Evolutionary conservation across 2,888 invertebrate species (phyloP), one percentile per base, ranked within the genome.

Genomic region (Agelastica alni): DNA sequence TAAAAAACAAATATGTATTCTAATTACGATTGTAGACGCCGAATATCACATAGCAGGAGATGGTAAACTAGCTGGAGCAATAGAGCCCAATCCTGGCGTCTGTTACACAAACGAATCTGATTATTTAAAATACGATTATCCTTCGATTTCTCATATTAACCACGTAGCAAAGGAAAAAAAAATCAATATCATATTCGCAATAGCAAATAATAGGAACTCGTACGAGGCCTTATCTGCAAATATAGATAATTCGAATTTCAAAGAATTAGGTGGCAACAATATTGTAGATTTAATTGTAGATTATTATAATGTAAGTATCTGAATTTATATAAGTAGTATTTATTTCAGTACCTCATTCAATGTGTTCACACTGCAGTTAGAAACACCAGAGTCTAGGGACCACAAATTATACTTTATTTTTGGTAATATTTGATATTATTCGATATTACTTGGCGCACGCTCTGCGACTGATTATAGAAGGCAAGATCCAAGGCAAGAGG

Each of bases 11-110:
- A n/a, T n/a, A n/a, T n/a, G n/a, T n/a, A n/a, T n/a, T n/a, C n/a
- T n/a, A n/a, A n/a, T n/a, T n/a, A n/a, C n/a, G n/a, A n/a, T n/a
- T 28, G 4, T 22, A 61, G 64, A 10, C 73, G 88, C 85, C 1
- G 78, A 81, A 2, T 92, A 87, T 68, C 94, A 94, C 72, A 75
- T 78, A 62, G 91, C 91, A 18, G 89, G 91, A 1, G 91, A 93
- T 71, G 92, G 91, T 36, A 85, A 85, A 77, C 74, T 83, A 26
- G 85, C 81, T 1, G 88, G 88, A 0, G 82, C 88, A 17, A 78
- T 85, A 18, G 80, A 84, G 63, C 88, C 89, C 0, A 89, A 89
- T 64, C 89, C 90, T 68, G 88, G 85, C 1, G 70, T 78, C 58
- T 91, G 91, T 63, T 85, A 90, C 65, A 79, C 86, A 64, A 44